phyloP scores from a whole-genome alignment of 1,140 invertebrate genomes.

The Lamellibrachia luymesi region DNA sequence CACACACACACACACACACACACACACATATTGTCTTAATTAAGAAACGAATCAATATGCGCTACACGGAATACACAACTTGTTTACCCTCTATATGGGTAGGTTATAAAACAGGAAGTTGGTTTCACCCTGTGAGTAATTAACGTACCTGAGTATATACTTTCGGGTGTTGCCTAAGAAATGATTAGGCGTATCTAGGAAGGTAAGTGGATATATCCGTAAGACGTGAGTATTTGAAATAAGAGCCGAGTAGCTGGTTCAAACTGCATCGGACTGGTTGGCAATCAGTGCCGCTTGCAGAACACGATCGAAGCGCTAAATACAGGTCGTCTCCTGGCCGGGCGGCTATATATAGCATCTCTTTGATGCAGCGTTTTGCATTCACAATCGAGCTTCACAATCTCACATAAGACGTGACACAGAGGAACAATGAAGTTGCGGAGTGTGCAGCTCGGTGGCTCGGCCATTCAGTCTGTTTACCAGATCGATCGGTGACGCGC shows the following conservation, averaged over 20 bases:
- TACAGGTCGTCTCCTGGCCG: neutral
- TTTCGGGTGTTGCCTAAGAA: neutral
- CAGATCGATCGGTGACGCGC: neutral
- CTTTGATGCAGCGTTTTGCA: neutral
- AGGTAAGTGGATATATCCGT: neutral
- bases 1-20: neutral
- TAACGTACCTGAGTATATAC: neutral
- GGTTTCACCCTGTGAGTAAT: neutral
- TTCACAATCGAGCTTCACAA: neutral
- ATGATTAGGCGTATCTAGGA: neutral
- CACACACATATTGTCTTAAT: neutral
- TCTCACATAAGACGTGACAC: neutral
- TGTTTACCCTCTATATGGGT: neutral
- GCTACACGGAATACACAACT: neutral
- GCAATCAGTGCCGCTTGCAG: neutral
- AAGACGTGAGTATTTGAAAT: neutral
- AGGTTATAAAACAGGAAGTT: neutral
- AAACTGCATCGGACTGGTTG: neutral
- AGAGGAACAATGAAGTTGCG: neutral
- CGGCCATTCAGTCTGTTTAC: neutral
- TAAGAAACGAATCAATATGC: neutral
- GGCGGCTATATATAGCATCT: neutral
- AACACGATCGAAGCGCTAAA: neutral
- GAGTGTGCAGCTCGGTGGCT: neutral
- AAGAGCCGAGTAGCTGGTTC: neutral